Evolutionary conservation across 2,113 vertebrate species (phyloP), one percentile per base, ranked within the genome.

Genomic region (Rhagologus leucostigma): DNA sequence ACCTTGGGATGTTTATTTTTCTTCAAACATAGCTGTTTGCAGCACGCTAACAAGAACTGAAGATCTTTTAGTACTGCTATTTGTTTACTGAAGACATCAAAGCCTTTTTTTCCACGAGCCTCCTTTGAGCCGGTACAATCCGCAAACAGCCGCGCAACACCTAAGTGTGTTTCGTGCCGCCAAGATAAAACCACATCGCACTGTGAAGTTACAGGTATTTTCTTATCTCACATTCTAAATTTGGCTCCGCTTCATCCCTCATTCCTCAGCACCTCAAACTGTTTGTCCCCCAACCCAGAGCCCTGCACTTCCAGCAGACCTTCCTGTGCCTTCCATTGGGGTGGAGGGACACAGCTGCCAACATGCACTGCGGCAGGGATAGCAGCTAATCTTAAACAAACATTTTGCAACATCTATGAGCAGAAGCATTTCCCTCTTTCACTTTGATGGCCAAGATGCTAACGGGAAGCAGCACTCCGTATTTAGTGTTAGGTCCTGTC

Each of bases 41-140:
- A 90, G 92, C 69, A 68, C 2, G 26, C 89, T 89, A 90, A 88
- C 70, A 86, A 90, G 95, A 92, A 93, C 76, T 67, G 53, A 78
- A 67, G 73, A 75, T 90, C 83, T 94, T 94, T 96, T 95, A 94
- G 84, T 65, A 24, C 77, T 20, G 76, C 73, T 56, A 41, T 93
- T 96, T 92, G 93, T 96, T 97, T 96, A 93, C 93, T 21, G 65
- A 89, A 75, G 76, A 62, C 95, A 86, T 96, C 92, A 94, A 96
- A 96, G 96, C 41, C 88, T 50, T 73, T 70, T 55, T 80, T 19
- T 9, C 22, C 52, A 15, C 13, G 21, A 74, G 50, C 56, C 60
- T 26, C 32, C 87, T 89, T 77, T 88, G 76, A 87, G 88, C 33
- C 0, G 0, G 41, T 35, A 13, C n/a, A 50, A 47, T 57, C 73